phyloP scores from a whole-genome alignment of 2,888 invertebrate genomes.

The Neocrepidodera transversa region DNA sequence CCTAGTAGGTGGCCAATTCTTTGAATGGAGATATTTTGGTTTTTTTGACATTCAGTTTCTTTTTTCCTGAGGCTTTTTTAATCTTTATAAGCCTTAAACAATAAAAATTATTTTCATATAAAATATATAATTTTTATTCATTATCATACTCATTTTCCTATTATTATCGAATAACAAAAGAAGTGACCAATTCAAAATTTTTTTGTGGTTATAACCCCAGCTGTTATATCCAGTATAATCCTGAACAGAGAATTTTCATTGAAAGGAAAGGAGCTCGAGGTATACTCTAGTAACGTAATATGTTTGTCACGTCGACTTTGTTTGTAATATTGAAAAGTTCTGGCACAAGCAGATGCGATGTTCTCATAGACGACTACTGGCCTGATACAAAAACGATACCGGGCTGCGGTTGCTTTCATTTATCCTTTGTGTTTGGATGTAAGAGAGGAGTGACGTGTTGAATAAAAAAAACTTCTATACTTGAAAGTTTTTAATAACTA shows the following conservation, averaged over 20 bases:
- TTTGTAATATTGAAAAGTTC: slow-evolving; percentile 28
- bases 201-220: background rate
- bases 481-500: too few species aligned
- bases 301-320: slow-evolving; percentile 29
- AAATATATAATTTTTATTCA: too few species aligned
- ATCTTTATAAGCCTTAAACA: too few species aligned
- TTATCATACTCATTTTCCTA: too few species aligned
- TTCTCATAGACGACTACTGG: slow-evolving; percentile 25
- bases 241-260: slow-evolving; percentile 3
- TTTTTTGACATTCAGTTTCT: too few species aligned
- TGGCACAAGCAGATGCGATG: slow-evolving; percentile 20
- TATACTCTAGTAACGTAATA: slow-evolving; percentile 19
- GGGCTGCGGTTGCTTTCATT: slow-evolving; percentile 14
- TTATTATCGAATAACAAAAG: too few species aligned
- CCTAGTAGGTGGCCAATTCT: too few species aligned
- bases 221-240: slow-evolving; percentile 9
- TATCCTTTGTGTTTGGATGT: slow-evolving; percentile 17
- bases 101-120: too few species aligned
- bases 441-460: background rate
- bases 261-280: slow-evolving; percentile 6
- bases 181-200: background rate
- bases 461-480: slow-evolving; percentile 10
- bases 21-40: too few species aligned
- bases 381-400: slow-evolving; percentile 27
- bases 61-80: too few species aligned